phyloP scores from a whole-genome alignment of 1,140 invertebrate genomes.

The Xylocopa sonorina region DNA sequence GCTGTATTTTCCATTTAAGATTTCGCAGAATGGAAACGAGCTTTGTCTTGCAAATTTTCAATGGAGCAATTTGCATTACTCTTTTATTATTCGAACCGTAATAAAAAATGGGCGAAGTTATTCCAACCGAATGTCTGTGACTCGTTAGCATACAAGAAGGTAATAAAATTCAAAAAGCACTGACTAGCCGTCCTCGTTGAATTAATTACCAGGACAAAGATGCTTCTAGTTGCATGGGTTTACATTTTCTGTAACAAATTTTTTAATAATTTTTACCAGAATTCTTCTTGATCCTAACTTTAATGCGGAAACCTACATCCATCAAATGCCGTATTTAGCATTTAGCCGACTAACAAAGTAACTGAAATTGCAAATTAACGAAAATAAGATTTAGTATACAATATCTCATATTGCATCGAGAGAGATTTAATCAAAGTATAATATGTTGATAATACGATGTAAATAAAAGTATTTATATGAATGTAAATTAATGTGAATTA shows the following conservation, averaged over 20 bases:
- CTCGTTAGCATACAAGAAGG: constrained; percentile 8
- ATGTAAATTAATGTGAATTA: no score
- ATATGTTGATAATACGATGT: no score
- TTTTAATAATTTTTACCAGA: not conserved
- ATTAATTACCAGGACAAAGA: constrained; percentile 2
- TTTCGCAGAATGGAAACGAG: no score
- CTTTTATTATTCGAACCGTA: not conserved
- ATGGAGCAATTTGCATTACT: not conserved
- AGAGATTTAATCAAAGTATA: no score
- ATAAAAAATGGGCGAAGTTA: not conserved
- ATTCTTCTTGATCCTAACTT: not conserved
- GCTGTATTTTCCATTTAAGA: no score
- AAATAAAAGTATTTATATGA: no score
- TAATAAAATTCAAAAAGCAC: constrained; percentile 10
- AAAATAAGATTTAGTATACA: no score
- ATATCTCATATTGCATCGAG: no score
- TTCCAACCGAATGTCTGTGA: not conserved
- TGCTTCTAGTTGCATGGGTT: not conserved
- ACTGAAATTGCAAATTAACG: no score
- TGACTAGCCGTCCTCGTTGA: not conserved
- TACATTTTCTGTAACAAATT: not conserved
- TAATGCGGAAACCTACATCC: not conserved
- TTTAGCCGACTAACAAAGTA: no score
- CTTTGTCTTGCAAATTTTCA: not conserved
- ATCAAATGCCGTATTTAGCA: not conserved